These are phyloP conservation scores for Alligator mississippiensis DNA, from an alignment of 2,113 vertebrate species.

Conservation along the genomic window DNA sequence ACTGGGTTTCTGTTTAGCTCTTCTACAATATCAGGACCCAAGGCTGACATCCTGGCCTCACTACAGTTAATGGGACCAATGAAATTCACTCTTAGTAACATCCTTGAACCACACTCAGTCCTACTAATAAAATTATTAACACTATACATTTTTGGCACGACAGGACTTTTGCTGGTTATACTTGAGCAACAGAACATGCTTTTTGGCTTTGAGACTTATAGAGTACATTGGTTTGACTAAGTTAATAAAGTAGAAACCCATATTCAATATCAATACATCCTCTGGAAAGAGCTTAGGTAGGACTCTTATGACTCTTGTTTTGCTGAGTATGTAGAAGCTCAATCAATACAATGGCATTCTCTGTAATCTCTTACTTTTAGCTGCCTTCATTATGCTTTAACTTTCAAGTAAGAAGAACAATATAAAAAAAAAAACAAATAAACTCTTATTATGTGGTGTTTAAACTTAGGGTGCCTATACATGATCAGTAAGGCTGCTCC, in stretches of 20 bases:
- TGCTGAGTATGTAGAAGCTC: background rate
- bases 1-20: background rate
- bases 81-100: background rate
- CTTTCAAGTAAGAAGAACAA: background rate
- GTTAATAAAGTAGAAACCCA: background rate
- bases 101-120: no score
- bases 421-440: background rate
- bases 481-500: no score
- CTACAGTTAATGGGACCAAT: background rate
- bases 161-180: background rate
- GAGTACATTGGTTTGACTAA: background rate
- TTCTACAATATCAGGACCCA: background rate
- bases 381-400: background rate
- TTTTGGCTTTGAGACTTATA: background rate
- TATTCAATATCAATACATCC: background rate
- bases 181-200: background rate
- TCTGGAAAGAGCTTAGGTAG: background rate
- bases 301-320: background rate
- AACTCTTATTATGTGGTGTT: background rate
- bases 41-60: background rate
- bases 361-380: background rate
- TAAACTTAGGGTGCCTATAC: background rate
- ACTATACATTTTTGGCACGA: background rate
- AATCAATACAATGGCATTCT: conserved; percentile 13
- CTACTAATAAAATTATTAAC: no score